phyloP scores from a whole-genome alignment of 1,140 invertebrate species.

The Tetragnatha versicolor region DNA sequence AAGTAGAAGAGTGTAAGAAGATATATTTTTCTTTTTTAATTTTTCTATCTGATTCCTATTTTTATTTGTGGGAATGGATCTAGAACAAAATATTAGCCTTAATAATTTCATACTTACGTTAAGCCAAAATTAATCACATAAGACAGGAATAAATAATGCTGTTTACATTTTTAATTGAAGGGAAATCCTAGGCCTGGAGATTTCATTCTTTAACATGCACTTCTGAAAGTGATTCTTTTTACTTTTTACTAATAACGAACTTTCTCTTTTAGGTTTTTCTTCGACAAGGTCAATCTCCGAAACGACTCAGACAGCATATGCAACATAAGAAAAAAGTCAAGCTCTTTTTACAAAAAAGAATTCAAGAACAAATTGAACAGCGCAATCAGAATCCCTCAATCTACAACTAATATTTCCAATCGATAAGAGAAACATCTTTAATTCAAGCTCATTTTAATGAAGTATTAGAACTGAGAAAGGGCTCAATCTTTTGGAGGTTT shows the following conservation, averaged over 20 bases:
- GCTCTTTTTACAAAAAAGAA: conserved; percentile 39
- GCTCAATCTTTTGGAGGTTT: no score
- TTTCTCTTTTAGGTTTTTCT: conserved; percentile 4
- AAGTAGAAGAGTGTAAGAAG: no score
- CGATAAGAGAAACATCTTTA: no score
- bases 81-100: background rate
- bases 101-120: background rate
- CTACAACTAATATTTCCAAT: no score
- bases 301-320: conserved; percentile 45
- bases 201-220: background rate
- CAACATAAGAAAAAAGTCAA: conserved; percentile 54
- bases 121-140: background rate
- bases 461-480: no score
- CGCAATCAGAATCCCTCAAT: conserved; percentile 31
- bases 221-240: background rate
- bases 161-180: background rate
- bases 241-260: background rate
- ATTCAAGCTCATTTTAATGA: no score
- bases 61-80: no score
- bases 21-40: no score
- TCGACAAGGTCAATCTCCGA: conserved; percentile 13
- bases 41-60: no score
- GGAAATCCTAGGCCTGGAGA: no score
- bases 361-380: conserved; percentile 52
- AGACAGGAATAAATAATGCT: background rate